Evolutionary conservation across 2,888 invertebrate species (phyloP).

Genomic region (Drosophila prolongata): DNA sequence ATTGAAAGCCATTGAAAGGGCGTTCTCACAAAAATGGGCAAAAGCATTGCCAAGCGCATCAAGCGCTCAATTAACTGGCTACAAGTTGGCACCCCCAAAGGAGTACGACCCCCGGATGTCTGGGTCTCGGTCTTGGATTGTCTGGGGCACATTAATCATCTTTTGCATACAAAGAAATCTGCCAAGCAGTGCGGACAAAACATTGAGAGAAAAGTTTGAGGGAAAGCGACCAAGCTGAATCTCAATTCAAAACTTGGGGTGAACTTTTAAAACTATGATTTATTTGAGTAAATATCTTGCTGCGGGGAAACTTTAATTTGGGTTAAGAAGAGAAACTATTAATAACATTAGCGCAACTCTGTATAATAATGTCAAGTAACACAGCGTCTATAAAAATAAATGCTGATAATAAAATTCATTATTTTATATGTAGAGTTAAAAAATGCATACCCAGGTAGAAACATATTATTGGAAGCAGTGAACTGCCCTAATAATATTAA

Average conservation of each 20-base stretch:
- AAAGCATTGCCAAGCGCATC: constrained; percentile 24
- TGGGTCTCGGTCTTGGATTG: constrained; percentile 37
- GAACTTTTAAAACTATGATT: too few relatives aligned
- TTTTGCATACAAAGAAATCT: constrained; percentile 68
- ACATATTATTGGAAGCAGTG: too few relatives aligned
- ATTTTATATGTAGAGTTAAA: too few relatives aligned
- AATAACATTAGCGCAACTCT: too few relatives aligned
- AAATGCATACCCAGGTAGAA: too few relatives aligned
- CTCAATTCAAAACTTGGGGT: background rate
- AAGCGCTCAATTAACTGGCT: constrained; percentile 70
- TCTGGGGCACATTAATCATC: constrained; percentile 68
- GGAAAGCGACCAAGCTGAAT: background rate
- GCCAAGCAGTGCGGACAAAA: constrained; percentile 20
- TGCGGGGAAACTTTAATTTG: too few relatives aligned
- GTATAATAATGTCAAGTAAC: too few relatives aligned
- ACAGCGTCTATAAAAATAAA: too few relatives aligned
- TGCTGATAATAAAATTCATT: too few relatives aligned
- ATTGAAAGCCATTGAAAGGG: constrained; percentile 57
- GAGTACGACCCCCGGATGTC: constrained; percentile 16
- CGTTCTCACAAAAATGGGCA: constrained; percentile 50
- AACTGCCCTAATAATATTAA: too few relatives aligned
- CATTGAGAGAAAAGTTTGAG: constrained; percentile 9
- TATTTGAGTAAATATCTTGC: too few relatives aligned
- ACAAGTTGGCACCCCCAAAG: constrained; percentile 46
- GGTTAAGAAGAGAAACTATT: too few relatives aligned